Percentiles rank a stretch among this genome's conserved stretches.
Evolutionary conservation across 1,140 invertebrate species (phyloP).

Genomic region (Centruroides vittatus): DNA sequence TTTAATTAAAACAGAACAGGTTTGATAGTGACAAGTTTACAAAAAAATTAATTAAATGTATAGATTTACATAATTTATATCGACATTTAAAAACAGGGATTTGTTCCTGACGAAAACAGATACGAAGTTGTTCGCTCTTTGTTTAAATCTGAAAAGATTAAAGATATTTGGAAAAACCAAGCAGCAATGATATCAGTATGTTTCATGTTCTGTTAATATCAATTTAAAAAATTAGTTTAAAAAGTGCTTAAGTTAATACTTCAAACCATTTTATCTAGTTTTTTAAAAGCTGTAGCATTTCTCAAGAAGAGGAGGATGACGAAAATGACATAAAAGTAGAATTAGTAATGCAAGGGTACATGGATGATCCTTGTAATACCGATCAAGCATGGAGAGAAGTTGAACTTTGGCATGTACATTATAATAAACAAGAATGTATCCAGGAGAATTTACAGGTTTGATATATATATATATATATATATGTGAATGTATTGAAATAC

Average conservation of each 20-base stretch:
- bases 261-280: slow-evolving; percentile 4
- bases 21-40: no score
- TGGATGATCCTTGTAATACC: slow-evolving; percentile 39
- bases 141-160: slow-evolving; percentile 8
- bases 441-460: slow-evolving; percentile 5
- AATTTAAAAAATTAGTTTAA: background rate
- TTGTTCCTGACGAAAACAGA: slow-evolving; percentile 17
- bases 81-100: slow-evolving; percentile 8
- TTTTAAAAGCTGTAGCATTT: slow-evolving; percentile 7
- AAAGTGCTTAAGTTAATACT: no score
- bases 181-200: slow-evolving; percentile 9
- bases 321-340: slow-evolving; percentile 12
- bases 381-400: slow-evolving; percentile 43
- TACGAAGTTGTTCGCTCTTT: slow-evolving; percentile 12
- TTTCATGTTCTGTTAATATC: background rate
- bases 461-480: no score
- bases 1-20: no score
- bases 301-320: slow-evolving; percentile 7
- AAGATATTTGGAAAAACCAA: slow-evolving; percentile 3
- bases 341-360: slow-evolving; percentile 27
- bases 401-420: slow-evolving; percentile 36
- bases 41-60: no score
- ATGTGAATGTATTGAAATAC: no score
- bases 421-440: slow-evolving; percentile 19
- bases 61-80: background rate